A percentile compares a stretch with the other conserved stretches of the same genome.
phyloP scores from a whole-genome alignment of 2,797 vertebrate genomes.

The Mastacembelus armatus region DNA sequence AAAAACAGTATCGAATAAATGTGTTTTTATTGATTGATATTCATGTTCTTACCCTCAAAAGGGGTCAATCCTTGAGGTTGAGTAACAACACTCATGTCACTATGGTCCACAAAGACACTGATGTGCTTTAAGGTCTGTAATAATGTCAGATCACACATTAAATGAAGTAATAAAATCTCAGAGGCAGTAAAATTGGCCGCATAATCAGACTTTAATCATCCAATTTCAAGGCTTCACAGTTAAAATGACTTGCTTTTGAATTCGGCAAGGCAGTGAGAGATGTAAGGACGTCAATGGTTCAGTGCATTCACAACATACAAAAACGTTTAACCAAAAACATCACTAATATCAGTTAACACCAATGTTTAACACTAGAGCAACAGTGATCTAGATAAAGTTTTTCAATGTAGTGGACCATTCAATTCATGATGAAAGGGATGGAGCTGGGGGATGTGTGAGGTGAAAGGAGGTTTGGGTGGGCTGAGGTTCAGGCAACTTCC shows the following conservation, averaged over 20 bases:
- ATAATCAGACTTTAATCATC: constrained; percentile 71
- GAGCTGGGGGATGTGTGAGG: constrained; percentile 2
- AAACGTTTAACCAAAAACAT: constrained; percentile 60
- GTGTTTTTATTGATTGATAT: neutral
- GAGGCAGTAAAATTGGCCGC: constrained; percentile 55
- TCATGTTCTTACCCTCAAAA: neutral
- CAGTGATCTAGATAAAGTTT: constrained; percentile 38
- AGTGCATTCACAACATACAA: constrained; percentile 72
- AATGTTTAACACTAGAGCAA: constrained; percentile 58
- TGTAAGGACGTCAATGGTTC: constrained; percentile 50
- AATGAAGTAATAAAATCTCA: constrained; percentile 35
- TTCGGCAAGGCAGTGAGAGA: constrained; percentile 54
- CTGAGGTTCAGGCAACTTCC: constrained; percentile 82
- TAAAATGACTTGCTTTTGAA: constrained; percentile 60
- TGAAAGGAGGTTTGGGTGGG: constrained; percentile 20
- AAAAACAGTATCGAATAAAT: no score
- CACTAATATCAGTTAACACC: constrained; percentile 62
- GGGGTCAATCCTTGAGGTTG: neutral
- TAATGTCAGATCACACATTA: neutral
- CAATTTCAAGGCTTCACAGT: constrained; percentile 74
- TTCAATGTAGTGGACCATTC: constrained; percentile 29
- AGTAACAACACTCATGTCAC: neutral
- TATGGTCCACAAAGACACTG: neutral
- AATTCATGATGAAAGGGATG: constrained; percentile 24
- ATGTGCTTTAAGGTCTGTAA: neutral